These are phyloP conservation scores for Electrona antarctica DNA, from an alignment of 2,113 vertebrate genomes.

Conservation along the genomic window DNA sequence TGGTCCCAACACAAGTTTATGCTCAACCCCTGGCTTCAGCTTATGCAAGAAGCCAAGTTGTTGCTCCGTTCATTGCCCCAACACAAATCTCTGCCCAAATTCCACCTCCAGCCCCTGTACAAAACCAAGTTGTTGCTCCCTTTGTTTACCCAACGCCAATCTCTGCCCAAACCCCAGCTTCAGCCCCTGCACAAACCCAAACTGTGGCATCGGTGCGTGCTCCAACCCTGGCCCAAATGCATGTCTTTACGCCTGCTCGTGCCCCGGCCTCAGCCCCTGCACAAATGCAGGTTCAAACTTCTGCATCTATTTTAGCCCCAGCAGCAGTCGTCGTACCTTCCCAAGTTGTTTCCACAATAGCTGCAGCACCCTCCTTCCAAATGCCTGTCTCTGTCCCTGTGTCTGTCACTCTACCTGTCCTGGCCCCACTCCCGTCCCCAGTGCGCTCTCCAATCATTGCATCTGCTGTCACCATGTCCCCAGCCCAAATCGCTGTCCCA, in stretches of 20 bases:
- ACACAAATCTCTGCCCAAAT: background rate
- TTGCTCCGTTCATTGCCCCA: slow-evolving; percentile 13
- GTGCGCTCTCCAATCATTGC: slow-evolving; percentile 53
- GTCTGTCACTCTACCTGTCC: slow-evolving; percentile 48
- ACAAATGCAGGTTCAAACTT: slow-evolving; percentile 23
- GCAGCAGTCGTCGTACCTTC: slow-evolving; percentile 27
- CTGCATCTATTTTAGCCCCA: slow-evolving; percentile 12
- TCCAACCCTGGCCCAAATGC: background rate
- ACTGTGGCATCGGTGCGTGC: slow-evolving; percentile 14
- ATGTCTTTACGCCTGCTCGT: background rate
- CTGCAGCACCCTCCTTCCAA: slow-evolving; percentile 1
- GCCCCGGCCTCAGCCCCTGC: slow-evolving; percentile 31
- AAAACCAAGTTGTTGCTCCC: background rate
- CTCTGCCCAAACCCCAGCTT: slow-evolving; percentile 12
- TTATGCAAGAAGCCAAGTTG: slow-evolving; percentile 21
- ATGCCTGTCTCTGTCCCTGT: slow-evolving; percentile 27
- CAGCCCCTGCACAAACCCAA: slow-evolving; percentile 28
- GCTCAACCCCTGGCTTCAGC: background rate
- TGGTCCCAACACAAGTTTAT: background rate
- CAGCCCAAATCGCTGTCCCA: slow-evolving; percentile 48
- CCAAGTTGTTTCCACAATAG: slow-evolving; percentile 10
- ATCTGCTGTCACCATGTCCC: slow-evolving; percentile 52
- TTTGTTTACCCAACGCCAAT: slow-evolving; percentile 21
- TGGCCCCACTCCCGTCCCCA: slow-evolving; percentile 45
- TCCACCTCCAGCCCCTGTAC: background rate